phyloP scores from a whole-genome alignment of 2,797 vertebrate genomes.

The Notamacropus eugenii region DNA sequence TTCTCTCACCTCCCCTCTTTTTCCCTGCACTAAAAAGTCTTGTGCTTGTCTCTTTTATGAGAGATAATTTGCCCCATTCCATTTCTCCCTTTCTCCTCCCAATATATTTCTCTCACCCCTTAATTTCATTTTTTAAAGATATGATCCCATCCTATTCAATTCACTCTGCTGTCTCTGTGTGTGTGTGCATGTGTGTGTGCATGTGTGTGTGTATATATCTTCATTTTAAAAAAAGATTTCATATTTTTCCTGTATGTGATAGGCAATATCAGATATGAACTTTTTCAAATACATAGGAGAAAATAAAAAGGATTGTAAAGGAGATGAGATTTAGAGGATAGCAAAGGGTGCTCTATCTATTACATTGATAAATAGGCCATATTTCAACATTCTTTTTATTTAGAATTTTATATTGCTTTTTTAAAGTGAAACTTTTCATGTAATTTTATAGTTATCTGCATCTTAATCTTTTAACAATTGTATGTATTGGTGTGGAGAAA shows the following conservation, averaged over 20 bases:
- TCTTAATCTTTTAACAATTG: not conserved
- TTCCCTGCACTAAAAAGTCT: too few species aligned
- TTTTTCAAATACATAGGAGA: not conserved
- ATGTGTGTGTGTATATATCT: too few species aligned
- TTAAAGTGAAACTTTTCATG: not conserved
- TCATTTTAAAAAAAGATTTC: not conserved
- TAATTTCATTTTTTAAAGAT: too few species aligned
- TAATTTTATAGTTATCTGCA: not conserved
- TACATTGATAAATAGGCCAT: not conserved
- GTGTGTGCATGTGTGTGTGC: too few species aligned
- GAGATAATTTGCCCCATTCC: too few species aligned
- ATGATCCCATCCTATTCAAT: too few species aligned
- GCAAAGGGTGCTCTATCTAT: not conserved
- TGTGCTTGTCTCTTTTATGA: too few species aligned
- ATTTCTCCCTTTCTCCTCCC: too few species aligned
- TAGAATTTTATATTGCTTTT: not conserved
- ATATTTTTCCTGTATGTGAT: not conserved
- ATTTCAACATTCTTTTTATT: not conserved
- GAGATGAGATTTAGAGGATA: not conserved
- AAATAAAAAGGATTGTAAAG: not conserved
- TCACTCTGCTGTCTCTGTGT: too few species aligned
- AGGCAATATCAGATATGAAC: not conserved
- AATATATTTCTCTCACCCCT: too few species aligned
- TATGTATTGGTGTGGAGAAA: not conserved
- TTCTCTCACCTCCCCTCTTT: too few species aligned